These are phyloP conservation scores for Corythornis madagascariensis DNA, from an alignment of 2,113 vertebrate genomes.

Conservation along the genomic window DNA sequence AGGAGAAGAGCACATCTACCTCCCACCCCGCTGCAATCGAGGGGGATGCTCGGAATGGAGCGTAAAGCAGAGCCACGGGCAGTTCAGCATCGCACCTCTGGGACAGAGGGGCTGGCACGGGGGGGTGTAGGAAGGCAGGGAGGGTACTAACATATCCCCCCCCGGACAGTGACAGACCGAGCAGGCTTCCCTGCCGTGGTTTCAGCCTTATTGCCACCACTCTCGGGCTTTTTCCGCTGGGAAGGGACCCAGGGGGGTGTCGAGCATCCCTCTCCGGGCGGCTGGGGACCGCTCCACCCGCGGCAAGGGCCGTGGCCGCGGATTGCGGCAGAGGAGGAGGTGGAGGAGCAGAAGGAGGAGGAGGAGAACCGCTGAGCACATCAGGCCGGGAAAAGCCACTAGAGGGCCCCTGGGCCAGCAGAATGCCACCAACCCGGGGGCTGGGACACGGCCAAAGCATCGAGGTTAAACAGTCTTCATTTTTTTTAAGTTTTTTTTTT, in stretches of 20 bases:
- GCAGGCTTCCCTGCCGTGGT: rapidly evolving
- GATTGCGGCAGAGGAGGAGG: not conserved
- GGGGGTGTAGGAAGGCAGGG: not conserved
- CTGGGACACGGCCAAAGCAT: not conserved
- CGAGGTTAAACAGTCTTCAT: not conserved
- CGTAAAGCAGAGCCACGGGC: not conserved
- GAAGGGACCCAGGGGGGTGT: rapidly evolving
- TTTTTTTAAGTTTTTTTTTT: too few species aligned
- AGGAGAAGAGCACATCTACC: rapidly evolving
- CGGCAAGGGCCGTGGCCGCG: not conserved
- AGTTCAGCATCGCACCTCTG: not conserved
- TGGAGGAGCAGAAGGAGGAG: not conserved
- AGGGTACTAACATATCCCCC: not conserved
- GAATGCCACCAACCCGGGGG: not conserved
- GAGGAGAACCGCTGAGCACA: not conserved
- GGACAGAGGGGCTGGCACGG: rapidly evolving
- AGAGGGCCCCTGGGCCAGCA: conserved; percentile 45
- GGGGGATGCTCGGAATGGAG: not conserved
- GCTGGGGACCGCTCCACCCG: rapidly evolving
- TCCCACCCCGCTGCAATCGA: rapidly evolving
- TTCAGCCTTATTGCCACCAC: not conserved
- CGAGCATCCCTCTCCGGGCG: rapidly evolving
- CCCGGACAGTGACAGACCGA: too few species aligned
- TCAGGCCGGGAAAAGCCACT: not conserved
- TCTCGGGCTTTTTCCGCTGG: not conserved